Base-by-base conservation (phyloP, 1,140 invertebrate genomes). In the Pygmarrhopalites habei region DNA sequence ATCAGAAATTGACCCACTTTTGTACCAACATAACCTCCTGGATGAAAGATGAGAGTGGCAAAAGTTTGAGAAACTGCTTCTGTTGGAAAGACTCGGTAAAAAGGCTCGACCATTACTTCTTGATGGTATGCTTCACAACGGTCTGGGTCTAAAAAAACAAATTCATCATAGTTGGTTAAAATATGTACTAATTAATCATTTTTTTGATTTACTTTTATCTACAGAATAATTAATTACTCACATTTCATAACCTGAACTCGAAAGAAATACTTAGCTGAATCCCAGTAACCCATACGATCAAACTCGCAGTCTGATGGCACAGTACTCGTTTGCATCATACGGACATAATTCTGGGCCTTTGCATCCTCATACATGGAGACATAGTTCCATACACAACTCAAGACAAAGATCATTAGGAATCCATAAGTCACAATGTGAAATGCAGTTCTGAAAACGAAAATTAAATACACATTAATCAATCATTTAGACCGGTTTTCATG, bases 291-390 rank as follows among this genome's bases (percentile, higher is more conserved):
- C 1, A 66, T 46, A 58, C 56, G 63, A 12, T 69, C 43, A 51
- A 57, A 69, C n/a, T 66, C 47, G 44, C 68, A 69, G 32, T 69
- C 68, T 43, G 62, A 59, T 35, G 68, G 68, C 28, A 56, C 21
- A 3, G 17, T 5, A 4, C 28, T 19, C 17, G 55, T 51, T 41
- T 69, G 68, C 3, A 61, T 26, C 21, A 66, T 44, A 15, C 61
- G 52, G 21, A 64, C 62, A 25, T 25, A 25, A 28, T 64, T 58
- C 30, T 46, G 32, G 14, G 68, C 64, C 35, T 58, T 61, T 1
- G 46, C 56, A 14, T 64, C 51, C 47, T 66, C 66, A 47, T 64
- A 64, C 3, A 64, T 12, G 19, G 51, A 29, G 15, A 32, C 32
- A 60, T 51, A 69, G 15, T 25, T 59, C 57, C 60, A 66, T 2